Percentiles rank a stretch among this genome's conserved stretches.
phyloP scores from a whole-genome alignment of 2,888 invertebrate genomes.

The Tipula confusa region DNA sequence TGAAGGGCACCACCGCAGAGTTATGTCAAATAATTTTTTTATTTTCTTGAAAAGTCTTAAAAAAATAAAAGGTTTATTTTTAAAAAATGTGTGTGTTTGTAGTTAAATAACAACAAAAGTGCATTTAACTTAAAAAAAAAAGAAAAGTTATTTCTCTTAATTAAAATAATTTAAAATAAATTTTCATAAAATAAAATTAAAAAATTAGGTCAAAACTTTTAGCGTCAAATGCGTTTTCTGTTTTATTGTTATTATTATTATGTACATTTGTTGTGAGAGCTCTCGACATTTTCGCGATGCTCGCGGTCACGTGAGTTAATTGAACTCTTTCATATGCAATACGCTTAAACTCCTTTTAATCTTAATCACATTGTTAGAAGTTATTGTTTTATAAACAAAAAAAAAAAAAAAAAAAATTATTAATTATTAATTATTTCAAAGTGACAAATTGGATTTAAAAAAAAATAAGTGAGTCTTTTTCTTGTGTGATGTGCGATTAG shows the following conservation, averaged over 20 bases:
- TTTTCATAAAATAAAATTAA: too few species aligned
- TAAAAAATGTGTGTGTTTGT: slow-evolving; percentile 3
- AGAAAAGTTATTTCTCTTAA: neutral
- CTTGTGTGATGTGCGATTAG: neutral
- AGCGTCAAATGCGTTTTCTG: neutral
- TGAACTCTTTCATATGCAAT: neutral
- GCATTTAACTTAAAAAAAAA: slow-evolving; percentile 14
- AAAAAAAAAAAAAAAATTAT: too few species aligned
- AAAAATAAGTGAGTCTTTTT: neutral
- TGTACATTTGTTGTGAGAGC: neutral
- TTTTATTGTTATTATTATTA: neutral
- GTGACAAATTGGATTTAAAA: neutral
- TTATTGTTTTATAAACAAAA: neutral
- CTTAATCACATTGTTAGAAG: neutral
- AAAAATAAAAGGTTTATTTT: slow-evolving; percentile 5
- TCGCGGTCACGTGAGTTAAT: neutral
- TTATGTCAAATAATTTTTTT: neutral
- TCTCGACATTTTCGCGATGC: neutral
- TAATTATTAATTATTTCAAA: neutral
- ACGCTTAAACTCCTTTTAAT: neutral
- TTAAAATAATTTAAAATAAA: slow-evolving; percentile 17
- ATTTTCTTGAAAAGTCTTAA: neutral
- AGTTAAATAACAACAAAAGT: neutral
- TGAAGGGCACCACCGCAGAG: slow-evolving; percentile 12
- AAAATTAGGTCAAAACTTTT: slow-evolving; percentile 12